Percentiles rank a stretch among this genome's conserved stretches.
phyloP scores from a whole-genome alignment of 2,888 invertebrate species.

The Ochropleura leucogaster region DNA sequence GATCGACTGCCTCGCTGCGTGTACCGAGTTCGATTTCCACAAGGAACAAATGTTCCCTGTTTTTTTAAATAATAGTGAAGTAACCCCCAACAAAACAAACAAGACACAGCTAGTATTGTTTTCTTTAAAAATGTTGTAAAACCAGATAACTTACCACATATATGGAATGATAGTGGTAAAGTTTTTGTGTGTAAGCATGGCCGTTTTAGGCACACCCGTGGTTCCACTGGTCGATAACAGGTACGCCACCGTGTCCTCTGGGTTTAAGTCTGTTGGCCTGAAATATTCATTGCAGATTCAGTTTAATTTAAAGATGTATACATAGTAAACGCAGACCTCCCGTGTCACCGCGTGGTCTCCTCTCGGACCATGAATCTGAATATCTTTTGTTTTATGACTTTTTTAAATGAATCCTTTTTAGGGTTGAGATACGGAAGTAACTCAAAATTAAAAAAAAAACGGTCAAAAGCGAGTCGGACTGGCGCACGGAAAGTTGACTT shows the following conservation, averaged over 20 bases:
- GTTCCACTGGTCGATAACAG: conserved; percentile 82
- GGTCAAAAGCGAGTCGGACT: no score
- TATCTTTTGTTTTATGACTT: no score
- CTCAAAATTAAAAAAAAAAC: no score
- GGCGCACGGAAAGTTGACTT: no score
- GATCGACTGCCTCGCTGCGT: no score
- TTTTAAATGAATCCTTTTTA: no score
- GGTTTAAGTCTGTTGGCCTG: conserved; percentile 78
- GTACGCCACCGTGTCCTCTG: conserved; percentile 74
- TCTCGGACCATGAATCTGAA: no score
- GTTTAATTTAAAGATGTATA: not conserved
- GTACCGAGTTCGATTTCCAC: no score
- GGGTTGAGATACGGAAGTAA: no score
- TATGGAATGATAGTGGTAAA: conserved; percentile 71
- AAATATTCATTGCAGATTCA: conserved; percentile 29
- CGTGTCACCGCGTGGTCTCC: no score
- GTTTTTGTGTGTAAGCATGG: conserved; percentile 80
- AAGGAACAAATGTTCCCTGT: no score
- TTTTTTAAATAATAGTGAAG: not conserved
- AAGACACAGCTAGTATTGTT: not conserved
- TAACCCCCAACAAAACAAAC: not conserved
- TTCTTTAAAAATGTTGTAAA: not conserved
- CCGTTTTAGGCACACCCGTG: conserved; percentile 82
- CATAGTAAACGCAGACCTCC: no score
- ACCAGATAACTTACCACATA: conserved; percentile 70